A percentile compares a stretch with the other conserved stretches of the same genome.
These are phyloP conservation scores for Drosophila barbarae DNA, from an alignment of 2,888 invertebrate genomes.

Conservation along the genomic window DNA sequence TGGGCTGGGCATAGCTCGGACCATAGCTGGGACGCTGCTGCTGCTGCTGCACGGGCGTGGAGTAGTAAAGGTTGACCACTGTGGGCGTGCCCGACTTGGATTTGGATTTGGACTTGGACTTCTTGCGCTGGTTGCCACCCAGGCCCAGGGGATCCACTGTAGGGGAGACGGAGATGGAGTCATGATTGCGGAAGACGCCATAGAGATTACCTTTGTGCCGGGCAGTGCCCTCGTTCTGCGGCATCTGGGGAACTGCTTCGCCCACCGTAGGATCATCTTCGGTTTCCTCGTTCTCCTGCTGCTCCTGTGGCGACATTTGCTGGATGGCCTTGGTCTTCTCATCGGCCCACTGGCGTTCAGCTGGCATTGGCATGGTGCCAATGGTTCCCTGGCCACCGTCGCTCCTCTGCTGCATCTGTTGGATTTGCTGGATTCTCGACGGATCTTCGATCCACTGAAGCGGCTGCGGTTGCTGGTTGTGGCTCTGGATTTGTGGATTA, in stretches of 20 bases:
- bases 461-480: conserved; percentile 3
- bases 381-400: neutral
- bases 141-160: conserved; percentile 51
- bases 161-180: conserved; percentile 22
- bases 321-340: conserved; percentile 13
- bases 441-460: conserved; percentile 37
- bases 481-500: conserved; percentile 13
- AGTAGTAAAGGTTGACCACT: conserved; percentile 63
- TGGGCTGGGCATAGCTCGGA: conserved; percentile 29
- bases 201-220: conserved; percentile 77
- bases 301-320: conserved; percentile 18
- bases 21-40: conserved; percentile 28
- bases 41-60: conserved; percentile 11
- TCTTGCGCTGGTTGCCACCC: conserved; percentile 55
- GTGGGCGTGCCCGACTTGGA: conserved; percentile 31
- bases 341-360: conserved; percentile 27
- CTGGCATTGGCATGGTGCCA: neutral
- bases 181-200: conserved; percentile 65
- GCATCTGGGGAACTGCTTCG: conserved; percentile 67
- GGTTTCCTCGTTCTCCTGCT: conserved; percentile 3
- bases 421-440: conserved; percentile 8
- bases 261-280: conserved; percentile 30
- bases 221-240: conserved; percentile 51
- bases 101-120: conserved; percentile 41
- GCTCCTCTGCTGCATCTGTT: conserved; percentile 16